Evolutionary conservation across 2,113 vertebrate species (phyloP).

Genomic region (Tragelaphus strepsiceros): DNA sequence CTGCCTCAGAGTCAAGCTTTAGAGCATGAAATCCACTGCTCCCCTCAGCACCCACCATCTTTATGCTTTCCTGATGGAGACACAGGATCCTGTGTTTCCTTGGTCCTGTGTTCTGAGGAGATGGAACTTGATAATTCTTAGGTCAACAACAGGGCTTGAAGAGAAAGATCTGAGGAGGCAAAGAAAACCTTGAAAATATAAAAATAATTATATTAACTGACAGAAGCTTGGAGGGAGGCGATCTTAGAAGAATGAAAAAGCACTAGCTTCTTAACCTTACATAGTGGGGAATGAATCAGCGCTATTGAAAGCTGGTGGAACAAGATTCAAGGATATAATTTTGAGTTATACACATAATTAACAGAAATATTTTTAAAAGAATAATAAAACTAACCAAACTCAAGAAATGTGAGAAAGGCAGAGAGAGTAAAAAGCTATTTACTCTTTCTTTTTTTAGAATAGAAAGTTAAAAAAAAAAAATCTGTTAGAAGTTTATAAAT

Average conservation of each 20-base stretch:
- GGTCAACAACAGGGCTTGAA: background rate
- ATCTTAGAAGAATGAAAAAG: background rate
- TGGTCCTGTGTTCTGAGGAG: background rate
- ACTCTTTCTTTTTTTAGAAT: background rate
- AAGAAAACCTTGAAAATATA: background rate
- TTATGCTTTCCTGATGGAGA: background rate
- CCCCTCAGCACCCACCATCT: background rate
- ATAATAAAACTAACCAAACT: background rate
- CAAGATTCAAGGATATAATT: background rate
- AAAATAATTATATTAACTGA: background rate
- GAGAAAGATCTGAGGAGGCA: background rate
- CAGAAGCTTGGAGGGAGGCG: background rate
- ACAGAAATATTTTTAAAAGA: background rate
- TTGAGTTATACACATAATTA: background rate
- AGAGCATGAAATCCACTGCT: background rate
- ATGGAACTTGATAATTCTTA: background rate
- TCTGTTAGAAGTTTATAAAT: background rate
- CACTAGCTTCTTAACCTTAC: background rate
- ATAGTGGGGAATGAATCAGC: background rate
- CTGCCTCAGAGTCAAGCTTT: background rate
- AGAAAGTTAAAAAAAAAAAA: background rate
- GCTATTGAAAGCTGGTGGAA: background rate
- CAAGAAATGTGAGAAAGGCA: background rate
- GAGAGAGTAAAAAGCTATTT: background rate
- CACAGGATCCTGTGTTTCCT: background rate